Base-by-base conservation (phyloP, 2,797 vertebrate species). In the Gila robusta region DNA sequence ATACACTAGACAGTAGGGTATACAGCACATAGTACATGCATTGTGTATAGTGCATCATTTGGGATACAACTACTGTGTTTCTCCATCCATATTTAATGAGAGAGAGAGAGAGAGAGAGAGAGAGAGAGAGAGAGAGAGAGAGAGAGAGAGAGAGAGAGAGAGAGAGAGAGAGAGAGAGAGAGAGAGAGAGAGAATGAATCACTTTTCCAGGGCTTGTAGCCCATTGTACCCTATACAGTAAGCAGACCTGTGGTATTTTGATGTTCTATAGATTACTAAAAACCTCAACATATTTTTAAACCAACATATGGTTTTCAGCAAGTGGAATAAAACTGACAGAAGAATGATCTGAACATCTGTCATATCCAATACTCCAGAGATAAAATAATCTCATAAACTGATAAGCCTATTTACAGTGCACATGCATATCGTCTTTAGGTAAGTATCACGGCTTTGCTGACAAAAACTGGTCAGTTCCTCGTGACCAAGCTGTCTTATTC, bases 321-420 rank as follows among this genome's bases (percentile, higher is more conserved):
- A 77, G 37, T 62, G 52, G 52, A 21, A 44, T 28, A 35, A 17
- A 32, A 66, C 71, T 62, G 21, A 64, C 54, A 73, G 41, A 35
- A 74, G 73, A 74, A 35, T 16, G 4, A 59, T 35, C 19, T 64
- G 54, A 41, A 26, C 21, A 74, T 83, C 41, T 83, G 81, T 69
- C 44, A 81, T n/a, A 23, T 62, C 37, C 52, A 32, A 1, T 73
- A 32, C 54, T 37, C 16, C 21, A 23, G 11, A 9, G 26, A 47
- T 37, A n/a, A 64, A 47, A 74, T n/a, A n/a, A n/a, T n/a, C 74
- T 47, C 5, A 49, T 23, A 0, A 66, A 66, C 14, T 37, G 76
- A 52, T 6, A 26, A 49, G 26, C 39, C 26, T 37, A 62, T 74
- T 66, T 35, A 74, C 28, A n/a, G 5, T 28, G 35, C 66, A 82